A percentile compares a stretch with the other conserved stretches of the same genome.
Evolutionary conservation across 2,888 invertebrate genomes (phyloP).

Genomic region (Hydriomena furcata): DNA sequence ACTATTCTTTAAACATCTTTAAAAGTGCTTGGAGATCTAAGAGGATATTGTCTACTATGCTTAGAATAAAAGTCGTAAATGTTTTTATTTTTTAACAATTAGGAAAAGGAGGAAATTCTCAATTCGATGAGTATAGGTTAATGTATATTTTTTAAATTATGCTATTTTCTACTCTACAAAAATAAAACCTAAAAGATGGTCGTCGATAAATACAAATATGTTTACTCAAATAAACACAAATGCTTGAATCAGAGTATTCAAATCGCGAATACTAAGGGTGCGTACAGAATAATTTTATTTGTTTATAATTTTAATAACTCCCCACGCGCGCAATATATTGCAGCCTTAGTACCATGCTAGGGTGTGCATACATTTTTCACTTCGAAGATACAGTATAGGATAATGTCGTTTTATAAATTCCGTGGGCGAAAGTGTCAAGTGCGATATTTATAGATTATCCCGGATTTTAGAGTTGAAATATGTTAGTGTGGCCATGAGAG

Average conservation of each 20-base stretch:
- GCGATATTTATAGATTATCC: conserved; percentile 79
- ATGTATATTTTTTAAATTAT: no score
- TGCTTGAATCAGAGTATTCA: conserved; percentile 52
- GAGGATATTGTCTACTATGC: no score
- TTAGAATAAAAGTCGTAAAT: no score
- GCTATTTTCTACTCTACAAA: no score
- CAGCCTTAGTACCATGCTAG: conserved; percentile 42
- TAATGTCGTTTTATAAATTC: conserved; percentile 80
- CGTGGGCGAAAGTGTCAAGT: conserved; percentile 56
- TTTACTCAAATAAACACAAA: background rate
- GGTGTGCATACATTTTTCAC: conserved; percentile 78
- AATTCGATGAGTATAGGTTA: no score
- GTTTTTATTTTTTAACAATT: no score
- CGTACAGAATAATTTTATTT: conserved; percentile 78
- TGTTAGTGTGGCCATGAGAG: conserved; percentile 59
- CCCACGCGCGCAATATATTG: conserved; percentile 60
- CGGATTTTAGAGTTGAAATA: conserved; percentile 72
- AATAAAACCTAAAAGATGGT: no score
- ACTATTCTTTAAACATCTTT: no score
- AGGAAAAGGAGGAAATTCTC: no score
- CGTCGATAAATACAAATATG: no score
- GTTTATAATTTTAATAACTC: conserved; percentile 83
- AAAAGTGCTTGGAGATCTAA: no score
- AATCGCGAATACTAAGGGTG: conserved; percentile 60
- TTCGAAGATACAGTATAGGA: conserved; percentile 57